Percentiles rank a stretch among this genome's conserved stretches.
These are phyloP conservation scores for Scaptodrosophila lebanonensis DNA, from an alignment of 1,140 invertebrate genomes.

Conservation along the genomic window DNA sequence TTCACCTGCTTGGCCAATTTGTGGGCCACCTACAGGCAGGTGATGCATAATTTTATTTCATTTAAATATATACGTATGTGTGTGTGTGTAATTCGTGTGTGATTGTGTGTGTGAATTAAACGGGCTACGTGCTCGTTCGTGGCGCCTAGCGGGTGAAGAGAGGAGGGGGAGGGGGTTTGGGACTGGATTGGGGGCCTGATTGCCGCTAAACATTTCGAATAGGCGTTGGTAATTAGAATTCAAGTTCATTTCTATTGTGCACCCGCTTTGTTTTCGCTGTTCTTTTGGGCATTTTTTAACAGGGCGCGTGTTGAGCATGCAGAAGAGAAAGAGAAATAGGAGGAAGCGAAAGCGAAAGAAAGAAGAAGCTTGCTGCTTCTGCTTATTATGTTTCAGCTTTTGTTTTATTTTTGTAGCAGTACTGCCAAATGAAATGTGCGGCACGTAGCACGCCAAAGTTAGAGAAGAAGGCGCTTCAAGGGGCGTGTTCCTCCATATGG, in stretches of 20 bases:
- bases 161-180: too few relatives aligned
- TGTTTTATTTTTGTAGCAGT: too few relatives aligned
- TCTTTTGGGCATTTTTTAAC: too few relatives aligned
- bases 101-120: conserved; percentile 45
- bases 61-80: conserved; percentile 42
- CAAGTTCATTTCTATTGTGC: conserved; percentile 58
- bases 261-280: background rate
- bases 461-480: too few relatives aligned
- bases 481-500: background rate
- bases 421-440: background rate
- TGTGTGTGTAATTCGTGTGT: conserved; percentile 12
- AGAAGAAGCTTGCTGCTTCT: conserved; percentile 17
- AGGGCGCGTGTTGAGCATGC: too few relatives aligned
- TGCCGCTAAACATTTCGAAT: conserved; percentile 27
- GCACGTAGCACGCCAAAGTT: background rate
- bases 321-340: conserved; percentile 19
- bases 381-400: conserved; percentile 26
- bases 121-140: conserved; percentile 28
- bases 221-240: conserved; percentile 66
- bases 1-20: conserved; percentile 14
- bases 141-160: too few relatives aligned
- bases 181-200: too few relatives aligned
- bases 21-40: conserved; percentile 50
- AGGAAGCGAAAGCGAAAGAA: conserved; percentile 18
- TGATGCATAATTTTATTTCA: conserved; percentile 48